Percentiles rank a stretch among this genome's conserved stretches.
Conservation (phyloP, 2,113 vertebrate genomes). For the Tenrec ecaudatus region DNA sequence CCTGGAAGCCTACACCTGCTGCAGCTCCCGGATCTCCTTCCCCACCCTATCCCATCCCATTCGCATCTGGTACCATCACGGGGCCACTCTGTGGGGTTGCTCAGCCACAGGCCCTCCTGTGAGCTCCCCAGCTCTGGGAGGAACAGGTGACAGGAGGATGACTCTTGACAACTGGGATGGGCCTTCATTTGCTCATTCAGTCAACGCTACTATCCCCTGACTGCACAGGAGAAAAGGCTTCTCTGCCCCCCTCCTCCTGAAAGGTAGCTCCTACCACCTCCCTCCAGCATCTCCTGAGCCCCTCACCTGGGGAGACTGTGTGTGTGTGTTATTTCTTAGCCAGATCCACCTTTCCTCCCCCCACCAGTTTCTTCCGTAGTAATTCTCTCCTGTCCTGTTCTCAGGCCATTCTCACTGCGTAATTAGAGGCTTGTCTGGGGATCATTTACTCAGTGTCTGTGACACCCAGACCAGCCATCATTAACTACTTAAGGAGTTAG, state of each 20-base stretch:
- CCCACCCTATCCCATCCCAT: background rate
- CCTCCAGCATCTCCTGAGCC: background rate
- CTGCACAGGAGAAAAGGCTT: background rate
- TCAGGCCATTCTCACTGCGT: background rate
- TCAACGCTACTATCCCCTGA: background rate
- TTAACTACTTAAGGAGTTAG: background rate
- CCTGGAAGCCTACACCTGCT: too few relatives aligned
- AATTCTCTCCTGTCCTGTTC: background rate
- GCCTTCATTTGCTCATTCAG: background rate
- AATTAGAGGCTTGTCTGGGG: background rate
- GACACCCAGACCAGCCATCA: background rate
- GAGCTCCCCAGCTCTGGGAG: too few relatives aligned
- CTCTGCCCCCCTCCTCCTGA: background rate
- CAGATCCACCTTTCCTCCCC: background rate
- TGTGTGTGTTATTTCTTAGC: background rate
- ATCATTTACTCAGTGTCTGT: background rate
- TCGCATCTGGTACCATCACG: background rate
- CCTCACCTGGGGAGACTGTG: background rate
- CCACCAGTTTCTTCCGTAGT: background rate
- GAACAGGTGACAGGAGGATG: background rate
- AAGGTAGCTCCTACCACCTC: background rate
- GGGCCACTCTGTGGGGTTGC: too few relatives aligned
- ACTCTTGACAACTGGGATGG: rapidly evolving
- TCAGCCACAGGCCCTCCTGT: background rate
- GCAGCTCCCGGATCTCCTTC: too few relatives aligned